Evolutionary conservation across 2,797 vertebrate species (phyloP), one percentile per base, ranked within the genome.

Genomic region (Sebastes minor): DNA sequence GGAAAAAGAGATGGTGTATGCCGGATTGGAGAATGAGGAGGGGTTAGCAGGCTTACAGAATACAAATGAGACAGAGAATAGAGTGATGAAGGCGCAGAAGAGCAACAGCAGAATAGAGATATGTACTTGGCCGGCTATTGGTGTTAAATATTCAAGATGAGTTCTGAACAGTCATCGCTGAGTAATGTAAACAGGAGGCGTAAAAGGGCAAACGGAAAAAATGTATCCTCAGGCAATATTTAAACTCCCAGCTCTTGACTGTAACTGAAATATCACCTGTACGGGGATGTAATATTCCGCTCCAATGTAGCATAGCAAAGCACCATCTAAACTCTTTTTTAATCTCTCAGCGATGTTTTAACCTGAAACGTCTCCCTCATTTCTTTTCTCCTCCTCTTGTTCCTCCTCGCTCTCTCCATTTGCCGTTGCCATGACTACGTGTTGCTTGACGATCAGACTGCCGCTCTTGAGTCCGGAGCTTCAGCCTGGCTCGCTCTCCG

Each of bases 351-450:
- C 42, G 35, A 59, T 80, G 68, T 88, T 91, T 83, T 66, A 88
- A 91, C 81, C 83, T 80, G 76, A 83, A 88, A 60, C 62, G 35
- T 90, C 80, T 82, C 69, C 76, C 80, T 82, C 73, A 49, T 76
- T 90, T 83, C 56, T 74, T 74, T 63, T 74, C 61, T 67, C 59
- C 22, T 73, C 65, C 61, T 74, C 74, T 32, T 78, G 32, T 84
- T 84, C 82, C 64, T 74, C 68, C 42, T 77, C 13, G 2, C 72
- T 71, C 77, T 77, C 72, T 87, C 83, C 62, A 78, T 91, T 89
- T 80, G 80, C 81, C 64, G 92, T 94, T 94, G 87, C 92, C 82
- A 94, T 93, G 91, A 70, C 89, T 82, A 94, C 92, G 3, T 79
- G 86, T 93, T 91, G 89, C 92, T 93, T 91, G 87, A 89, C 71